Evolutionary conservation across 2,888 invertebrate species (phyloP).

Genomic region (Prostheceraeus crozeri): DNA sequence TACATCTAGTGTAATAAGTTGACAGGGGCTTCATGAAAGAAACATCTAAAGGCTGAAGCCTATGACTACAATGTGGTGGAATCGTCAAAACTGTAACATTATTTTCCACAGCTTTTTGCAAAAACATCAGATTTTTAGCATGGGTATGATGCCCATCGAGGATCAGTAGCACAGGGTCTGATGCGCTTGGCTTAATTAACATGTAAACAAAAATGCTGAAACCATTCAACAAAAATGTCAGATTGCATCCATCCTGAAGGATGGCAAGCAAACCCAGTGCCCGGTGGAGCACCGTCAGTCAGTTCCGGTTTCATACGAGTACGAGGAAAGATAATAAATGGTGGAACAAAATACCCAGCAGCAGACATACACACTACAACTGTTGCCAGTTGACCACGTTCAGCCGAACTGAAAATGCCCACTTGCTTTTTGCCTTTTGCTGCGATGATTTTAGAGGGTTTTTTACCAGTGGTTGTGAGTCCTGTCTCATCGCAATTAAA

Average conservation of each 20-base stretch:
- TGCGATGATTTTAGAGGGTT: slow-evolving; percentile 18
- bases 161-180: slow-evolving; percentile 47
- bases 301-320: slow-evolving; percentile 46
- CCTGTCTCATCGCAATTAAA: slow-evolving; percentile 42
- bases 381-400: slow-evolving; percentile 40
- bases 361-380: slow-evolving; percentile 42
- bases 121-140: slow-evolving; percentile 45
- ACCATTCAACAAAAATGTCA: slow-evolving; percentile 45
- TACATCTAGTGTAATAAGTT: slow-evolving; percentile 40
- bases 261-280: slow-evolving; percentile 45
- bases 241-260: slow-evolving; percentile 38
- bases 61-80: slow-evolving; percentile 51
- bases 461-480: slow-evolving; percentile 39
- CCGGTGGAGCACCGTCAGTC: slow-evolving; percentile 46
- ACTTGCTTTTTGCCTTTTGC: slow-evolving; percentile 3
- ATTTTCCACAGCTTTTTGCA: slow-evolving; percentile 47
- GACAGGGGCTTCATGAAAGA: slow-evolving; percentile 43
- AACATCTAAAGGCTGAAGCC: slow-evolving; percentile 44
- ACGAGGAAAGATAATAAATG: slow-evolving; percentile 46
- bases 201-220: slow-evolving; percentile 51
- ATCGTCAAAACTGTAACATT: slow-evolving; percentile 49
- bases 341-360: slow-evolving; percentile 42
- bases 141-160: slow-evolving; percentile 52
- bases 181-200: slow-evolving; percentile 43
- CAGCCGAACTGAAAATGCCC: slow-evolving; percentile 37